Conservation (phyloP, 1,140 invertebrate species). For the Drosophila trapezifrons region DNA sequence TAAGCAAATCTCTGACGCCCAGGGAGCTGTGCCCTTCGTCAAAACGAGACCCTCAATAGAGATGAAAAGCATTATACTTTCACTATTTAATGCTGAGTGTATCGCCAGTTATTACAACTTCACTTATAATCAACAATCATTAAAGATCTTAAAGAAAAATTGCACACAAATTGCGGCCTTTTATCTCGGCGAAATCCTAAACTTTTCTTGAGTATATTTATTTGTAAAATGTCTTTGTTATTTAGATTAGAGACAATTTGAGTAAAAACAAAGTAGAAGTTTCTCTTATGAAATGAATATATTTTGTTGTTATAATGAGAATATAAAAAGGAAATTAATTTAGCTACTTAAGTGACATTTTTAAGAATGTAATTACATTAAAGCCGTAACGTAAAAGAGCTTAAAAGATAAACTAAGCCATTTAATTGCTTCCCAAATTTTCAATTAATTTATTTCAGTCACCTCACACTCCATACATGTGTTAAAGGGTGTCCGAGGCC, state of each 20-base stretch:
- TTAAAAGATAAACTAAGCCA: neutral
- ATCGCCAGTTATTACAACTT: slow-evolving; percentile 12
- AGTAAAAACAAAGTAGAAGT: too few relatives aligned
- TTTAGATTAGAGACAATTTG: too few relatives aligned
- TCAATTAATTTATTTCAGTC: slow-evolving; percentile 7
- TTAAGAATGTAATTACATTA: too few relatives aligned
- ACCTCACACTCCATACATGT: neutral
- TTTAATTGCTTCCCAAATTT: slow-evolving; percentile 11
- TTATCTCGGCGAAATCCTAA: neutral
- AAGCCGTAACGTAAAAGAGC: too few relatives aligned
- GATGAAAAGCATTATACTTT: slow-evolving; percentile 36
- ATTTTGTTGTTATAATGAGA: too few relatives aligned
- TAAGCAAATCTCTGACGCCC: slow-evolving; percentile 36
- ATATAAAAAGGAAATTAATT: neutral
- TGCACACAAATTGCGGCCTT: neutral
- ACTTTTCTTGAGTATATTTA: too few relatives aligned
- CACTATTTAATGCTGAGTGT: slow-evolving; percentile 35
- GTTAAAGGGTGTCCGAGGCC: slow-evolving; percentile 19
- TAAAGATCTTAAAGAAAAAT: neutral
- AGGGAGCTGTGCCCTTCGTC: slow-evolving; percentile 50
- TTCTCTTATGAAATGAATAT: too few relatives aligned
- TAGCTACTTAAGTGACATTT: too few relatives aligned
- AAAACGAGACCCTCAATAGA: slow-evolving; percentile 44
- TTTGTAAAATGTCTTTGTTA: too few relatives aligned
- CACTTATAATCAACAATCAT: slow-evolving; percentile 23